A percentile compares a stretch with the other conserved stretches of the same genome.
These are phyloP conservation scores for Melanerpes aurifrons DNA, from an alignment of 2,113 vertebrate species.

Conservation along the genomic window DNA sequence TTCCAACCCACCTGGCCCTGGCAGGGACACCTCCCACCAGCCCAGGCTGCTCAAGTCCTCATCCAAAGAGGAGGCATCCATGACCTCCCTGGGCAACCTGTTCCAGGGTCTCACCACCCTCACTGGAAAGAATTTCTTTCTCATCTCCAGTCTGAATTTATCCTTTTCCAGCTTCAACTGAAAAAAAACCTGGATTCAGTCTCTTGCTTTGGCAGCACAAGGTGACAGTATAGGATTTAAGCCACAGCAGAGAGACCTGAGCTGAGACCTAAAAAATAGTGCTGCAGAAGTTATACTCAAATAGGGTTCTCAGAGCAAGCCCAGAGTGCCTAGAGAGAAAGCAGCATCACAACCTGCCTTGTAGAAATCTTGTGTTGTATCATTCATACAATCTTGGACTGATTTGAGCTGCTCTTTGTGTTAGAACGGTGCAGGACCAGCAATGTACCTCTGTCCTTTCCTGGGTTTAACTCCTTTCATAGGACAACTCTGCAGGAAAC, in stretches of 20 bases:
- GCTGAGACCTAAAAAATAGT: neutral
- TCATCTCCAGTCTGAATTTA: too few relatives aligned
- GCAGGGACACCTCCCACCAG: too few relatives aligned
- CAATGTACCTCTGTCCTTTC: neutral
- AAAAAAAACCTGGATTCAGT: neutral
- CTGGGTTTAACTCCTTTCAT: neutral
- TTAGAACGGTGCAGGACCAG: neutral
- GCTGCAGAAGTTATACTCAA: neutral
- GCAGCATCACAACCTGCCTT: neutral
- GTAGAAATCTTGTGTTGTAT: neutral
- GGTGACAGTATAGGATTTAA: neutral
- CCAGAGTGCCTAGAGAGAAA: neutral
- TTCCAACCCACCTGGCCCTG: too few relatives aligned
- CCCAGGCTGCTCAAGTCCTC: too few relatives aligned
- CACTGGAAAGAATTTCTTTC: too few relatives aligned
- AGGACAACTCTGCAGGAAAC: neutral
- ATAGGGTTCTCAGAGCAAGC: neutral
- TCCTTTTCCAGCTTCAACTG: neutral
- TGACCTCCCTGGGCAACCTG: too few relatives aligned
- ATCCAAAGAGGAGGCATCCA: too few relatives aligned
- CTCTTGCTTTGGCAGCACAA: rapidly evolving
- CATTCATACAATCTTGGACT: neutral
- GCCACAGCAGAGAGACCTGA: neutral
- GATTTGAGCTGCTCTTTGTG: neutral
- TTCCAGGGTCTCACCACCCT: too few relatives aligned